Base-by-base conservation (phyloP, 2,797 vertebrate species). In the Spinus olivaceus region DNA sequence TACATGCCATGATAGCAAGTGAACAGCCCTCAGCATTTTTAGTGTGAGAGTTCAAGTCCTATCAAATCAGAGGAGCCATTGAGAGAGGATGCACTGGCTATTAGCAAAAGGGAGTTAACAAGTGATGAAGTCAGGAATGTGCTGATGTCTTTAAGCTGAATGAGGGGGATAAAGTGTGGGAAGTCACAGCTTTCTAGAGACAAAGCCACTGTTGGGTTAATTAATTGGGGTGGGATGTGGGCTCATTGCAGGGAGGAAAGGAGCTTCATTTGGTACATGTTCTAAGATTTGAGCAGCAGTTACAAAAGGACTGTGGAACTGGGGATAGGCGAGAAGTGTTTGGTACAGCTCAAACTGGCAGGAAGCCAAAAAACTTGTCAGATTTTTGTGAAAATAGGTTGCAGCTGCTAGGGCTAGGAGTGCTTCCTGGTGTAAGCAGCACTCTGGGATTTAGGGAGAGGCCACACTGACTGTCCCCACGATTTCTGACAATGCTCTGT, bases 81-180 rank as follows among this genome's bases (percentile, higher is more conserved):
- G 41, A 96, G 96, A 98, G 94, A 95, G 94, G 95, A 97, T 95
- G 65, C 65, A 93, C 74, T 97, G 96, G 88, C 93, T 89, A 90
- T 97, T 97, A 96, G 86, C 78, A 95, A 88, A 97, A 98, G 98
- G 98, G 98, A 98, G 98, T 97, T 98, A 97, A 98, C 95, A 95
- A 98, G 95, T 88, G 97, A 98, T 98, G 97, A 97, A 97, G 95
- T 97, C 77, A 98, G 97, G 98, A 98, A 98, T 98, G 98, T 97
- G 98, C 98, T 98, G 98, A 98, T 95, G 96, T 97, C 95, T 95
- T 96, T 87, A 93, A 93, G 86, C 92, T 97, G 89, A 88, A 85
- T 15, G 91, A 96, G 95, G 91, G 86, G 97, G 97, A 76, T 97
- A 94, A 90, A 97, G 96, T 97, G 98, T 98, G 97, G 98, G 97